Evolutionary conservation across 2,113 vertebrate genomes (phyloP).

Genomic region (Nestor notabilis): DNA sequence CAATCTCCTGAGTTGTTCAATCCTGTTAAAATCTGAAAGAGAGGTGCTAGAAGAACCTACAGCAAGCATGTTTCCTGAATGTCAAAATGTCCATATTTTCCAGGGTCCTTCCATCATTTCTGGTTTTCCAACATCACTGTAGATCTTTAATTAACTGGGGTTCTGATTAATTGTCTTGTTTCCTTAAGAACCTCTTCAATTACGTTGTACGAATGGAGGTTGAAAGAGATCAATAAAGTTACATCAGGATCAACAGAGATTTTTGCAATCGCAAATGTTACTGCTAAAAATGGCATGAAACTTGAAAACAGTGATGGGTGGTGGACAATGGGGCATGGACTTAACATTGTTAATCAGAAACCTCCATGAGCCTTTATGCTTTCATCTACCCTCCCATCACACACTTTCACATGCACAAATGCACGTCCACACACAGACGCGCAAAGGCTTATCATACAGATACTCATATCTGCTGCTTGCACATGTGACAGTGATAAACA

Average conservation of each 20-base stretch:
- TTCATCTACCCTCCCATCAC: neutral
- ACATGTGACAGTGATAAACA: constrained; percentile 73
- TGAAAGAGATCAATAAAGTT: constrained; percentile 32
- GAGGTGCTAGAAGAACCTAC: neutral
- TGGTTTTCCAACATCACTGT: neutral
- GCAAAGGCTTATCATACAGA: neutral
- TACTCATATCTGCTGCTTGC: constrained; percentile 44
- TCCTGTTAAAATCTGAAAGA: neutral
- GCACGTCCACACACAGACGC: accelerated
- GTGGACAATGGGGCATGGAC: neutral
- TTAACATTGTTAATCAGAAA: neutral
- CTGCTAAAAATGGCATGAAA: neutral
- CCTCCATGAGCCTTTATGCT: accelerated
- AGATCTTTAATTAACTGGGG: constrained; percentile 33
- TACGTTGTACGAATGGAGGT: constrained; percentile 5
- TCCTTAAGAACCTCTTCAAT: constrained; percentile 23
- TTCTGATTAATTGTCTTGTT: constrained; percentile 43
- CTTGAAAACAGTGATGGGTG: neutral
- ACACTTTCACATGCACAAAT: accelerated
- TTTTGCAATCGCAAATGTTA: neutral
- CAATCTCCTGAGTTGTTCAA: neutral
- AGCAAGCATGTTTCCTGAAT: neutral
- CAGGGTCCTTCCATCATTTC: neutral
- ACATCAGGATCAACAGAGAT: neutral
- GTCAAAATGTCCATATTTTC: neutral